Percentiles rank a stretch among this genome's conserved stretches.
These are phyloP conservation scores for Rhyacichthys aspro DNA, from an alignment of 2,797 vertebrate genomes.

Conservation along the genomic window DNA sequence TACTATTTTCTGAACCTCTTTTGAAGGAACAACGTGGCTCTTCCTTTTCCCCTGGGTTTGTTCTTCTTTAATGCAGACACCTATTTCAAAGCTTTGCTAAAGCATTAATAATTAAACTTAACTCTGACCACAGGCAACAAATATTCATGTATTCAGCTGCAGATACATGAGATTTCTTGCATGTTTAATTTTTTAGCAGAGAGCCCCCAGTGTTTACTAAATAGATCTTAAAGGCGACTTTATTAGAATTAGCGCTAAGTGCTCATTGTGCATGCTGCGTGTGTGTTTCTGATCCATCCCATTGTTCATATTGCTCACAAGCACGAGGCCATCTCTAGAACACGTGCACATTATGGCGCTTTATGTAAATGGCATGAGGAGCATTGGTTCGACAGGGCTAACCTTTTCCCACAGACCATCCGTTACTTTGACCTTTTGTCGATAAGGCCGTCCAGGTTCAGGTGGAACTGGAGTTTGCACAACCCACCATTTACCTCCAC, in stretches of 20 bases:
- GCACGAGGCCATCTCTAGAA: too few relatives aligned
- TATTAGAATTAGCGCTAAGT: neutral
- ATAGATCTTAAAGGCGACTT: constrained; percentile 13
- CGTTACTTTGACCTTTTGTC: constrained; percentile 75
- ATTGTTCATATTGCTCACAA: too few relatives aligned
- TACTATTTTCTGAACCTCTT: too few relatives aligned
- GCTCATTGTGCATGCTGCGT: too few relatives aligned
- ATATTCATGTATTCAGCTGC: constrained; percentile 55
- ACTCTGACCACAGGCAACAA: constrained; percentile 57
- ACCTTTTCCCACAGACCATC: constrained; percentile 74
- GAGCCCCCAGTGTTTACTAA: constrained; percentile 32
- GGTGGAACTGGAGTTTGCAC: too few relatives aligned
- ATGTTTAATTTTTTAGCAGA: constrained; percentile 46
- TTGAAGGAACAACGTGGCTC: too few relatives aligned
- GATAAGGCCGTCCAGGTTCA: too few relatives aligned
- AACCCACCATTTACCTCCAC: too few relatives aligned
- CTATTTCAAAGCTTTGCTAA: constrained; percentile 60
- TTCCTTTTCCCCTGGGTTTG: constrained; percentile 16
- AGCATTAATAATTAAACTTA: constrained; percentile 64
- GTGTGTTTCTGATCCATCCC: too few relatives aligned
- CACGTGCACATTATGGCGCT: constrained; percentile 37
- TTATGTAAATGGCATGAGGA: constrained; percentile 57
- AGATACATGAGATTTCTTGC: constrained; percentile 53
- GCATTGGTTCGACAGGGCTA: constrained; percentile 51
- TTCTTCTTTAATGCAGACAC: constrained; percentile 16